Evolutionary conservation across 53 echinoderm and acorn worm species (phyloP).

Genomic region (Temnopleurus reevesii): DNA sequence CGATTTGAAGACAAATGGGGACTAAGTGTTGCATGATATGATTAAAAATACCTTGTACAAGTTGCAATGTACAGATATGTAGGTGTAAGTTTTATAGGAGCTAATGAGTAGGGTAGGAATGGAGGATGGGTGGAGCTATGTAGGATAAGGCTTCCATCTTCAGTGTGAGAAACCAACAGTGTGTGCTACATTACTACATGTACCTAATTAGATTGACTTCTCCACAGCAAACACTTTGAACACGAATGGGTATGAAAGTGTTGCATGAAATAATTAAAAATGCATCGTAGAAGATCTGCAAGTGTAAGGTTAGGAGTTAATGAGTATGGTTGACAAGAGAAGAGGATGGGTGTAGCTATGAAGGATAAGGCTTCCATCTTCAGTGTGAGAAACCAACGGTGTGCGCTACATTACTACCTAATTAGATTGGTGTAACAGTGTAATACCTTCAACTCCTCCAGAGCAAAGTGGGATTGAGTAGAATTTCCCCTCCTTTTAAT

Average conservation of each 20-base stretch:
- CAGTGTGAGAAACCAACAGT: not conserved
- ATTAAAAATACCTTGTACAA: too few species aligned
- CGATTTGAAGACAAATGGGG: too few species aligned
- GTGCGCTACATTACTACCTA: not conserved
- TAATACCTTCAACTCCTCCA: not conserved
- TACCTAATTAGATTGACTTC: not conserved
- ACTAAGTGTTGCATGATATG: too few species aligned
- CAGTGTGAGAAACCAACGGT: not conserved
- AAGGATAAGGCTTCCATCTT: not conserved
- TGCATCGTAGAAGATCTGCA: too few species aligned
- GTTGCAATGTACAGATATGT: too few species aligned
- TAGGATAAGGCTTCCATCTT: not conserved
- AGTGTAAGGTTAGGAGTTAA: too few species aligned
- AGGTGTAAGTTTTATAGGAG: too few species aligned
- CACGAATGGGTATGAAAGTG: too few species aligned
- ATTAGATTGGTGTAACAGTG: conserved; percentile 25
- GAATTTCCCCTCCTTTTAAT: conserved; percentile 35
- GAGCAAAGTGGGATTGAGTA: not conserved
- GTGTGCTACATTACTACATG: not conserved
- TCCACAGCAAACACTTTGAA: not conserved
- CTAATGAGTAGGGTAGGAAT: too few species aligned
- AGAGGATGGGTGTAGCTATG: not conserved
- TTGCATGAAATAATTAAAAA: too few species aligned
- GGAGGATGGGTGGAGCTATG: not conserved
- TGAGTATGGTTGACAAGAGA: too few species aligned